These are phyloP conservation scores for Ennomos fuscantarius DNA, from an alignment of 2,888 invertebrate species.

Conservation along the genomic window DNA sequence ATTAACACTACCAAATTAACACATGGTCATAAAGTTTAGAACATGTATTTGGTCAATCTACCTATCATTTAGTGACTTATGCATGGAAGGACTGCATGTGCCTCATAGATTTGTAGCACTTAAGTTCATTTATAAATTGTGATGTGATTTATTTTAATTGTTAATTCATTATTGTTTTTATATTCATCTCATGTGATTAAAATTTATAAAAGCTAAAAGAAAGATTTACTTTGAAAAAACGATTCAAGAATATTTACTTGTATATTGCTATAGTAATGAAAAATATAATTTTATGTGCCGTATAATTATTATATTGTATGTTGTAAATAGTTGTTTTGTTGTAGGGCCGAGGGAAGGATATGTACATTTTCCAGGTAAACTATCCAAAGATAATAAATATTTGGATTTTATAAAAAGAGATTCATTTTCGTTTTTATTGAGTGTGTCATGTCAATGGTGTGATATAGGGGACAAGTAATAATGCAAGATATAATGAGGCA, in stretches of 20 bases:
- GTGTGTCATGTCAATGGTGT: too few relatives aligned
- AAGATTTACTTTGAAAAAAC: too few relatives aligned
- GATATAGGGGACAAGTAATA: too few relatives aligned
- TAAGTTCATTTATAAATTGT: background rate
- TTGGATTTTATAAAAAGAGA: slow-evolving; percentile 51
- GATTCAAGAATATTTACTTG: slow-evolving; percentile 3
- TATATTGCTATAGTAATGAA: slow-evolving; percentile 41
- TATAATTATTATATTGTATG: slow-evolving; percentile 45
- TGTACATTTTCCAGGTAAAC: slow-evolving; percentile 53
- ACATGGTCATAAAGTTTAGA: slow-evolving; percentile 9
- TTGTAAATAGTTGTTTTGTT: slow-evolving; percentile 52
- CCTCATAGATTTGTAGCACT: background rate
- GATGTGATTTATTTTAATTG: background rate
- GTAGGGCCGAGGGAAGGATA: slow-evolving; percentile 45
- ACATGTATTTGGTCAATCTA: slow-evolving; percentile 2
- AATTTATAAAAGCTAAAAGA: too few relatives aligned
- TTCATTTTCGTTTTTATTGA: slow-evolving; percentile 1
- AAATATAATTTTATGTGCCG: slow-evolving; percentile 39
- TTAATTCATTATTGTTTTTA: background rate
- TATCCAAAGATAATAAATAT: slow-evolving; percentile 63
- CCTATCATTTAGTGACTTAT: slow-evolving; percentile 1
- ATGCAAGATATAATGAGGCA: too few relatives aligned
- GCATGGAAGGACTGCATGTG: background rate
- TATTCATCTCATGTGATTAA: too few relatives aligned
- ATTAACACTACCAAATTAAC: slow-evolving; percentile 1